Evolutionary conservation across 2,888 invertebrate species (phyloP).

Genomic region (Dicyrtomina minuta): DNA sequence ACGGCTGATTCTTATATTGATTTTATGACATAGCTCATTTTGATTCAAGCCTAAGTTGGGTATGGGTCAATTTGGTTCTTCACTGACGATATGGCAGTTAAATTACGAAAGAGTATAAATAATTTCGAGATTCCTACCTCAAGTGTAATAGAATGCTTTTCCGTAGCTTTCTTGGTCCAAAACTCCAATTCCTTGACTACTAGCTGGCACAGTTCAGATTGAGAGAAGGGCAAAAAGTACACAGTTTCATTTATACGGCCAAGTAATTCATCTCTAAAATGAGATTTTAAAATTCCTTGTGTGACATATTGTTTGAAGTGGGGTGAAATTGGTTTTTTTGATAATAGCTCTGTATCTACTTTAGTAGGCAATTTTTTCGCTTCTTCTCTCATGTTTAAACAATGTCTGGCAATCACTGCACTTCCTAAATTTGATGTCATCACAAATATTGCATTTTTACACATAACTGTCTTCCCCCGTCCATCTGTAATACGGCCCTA

Average conservation of each 20-base stretch:
- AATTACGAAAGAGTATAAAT: too few relatives aligned
- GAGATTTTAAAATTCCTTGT: constrained; percentile 78
- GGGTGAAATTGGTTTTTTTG: constrained; percentile 68
- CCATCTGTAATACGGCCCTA: too few relatives aligned
- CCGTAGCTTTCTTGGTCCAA: constrained; percentile 64
- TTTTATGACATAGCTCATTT: too few relatives aligned
- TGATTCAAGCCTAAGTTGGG: too few relatives aligned
- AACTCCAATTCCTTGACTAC: constrained; percentile 77
- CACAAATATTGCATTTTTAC: too few relatives aligned
- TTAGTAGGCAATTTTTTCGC: constrained; percentile 63
- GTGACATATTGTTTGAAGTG: constrained; percentile 80
- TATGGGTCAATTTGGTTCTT: too few relatives aligned
- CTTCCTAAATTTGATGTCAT: constrained; percentile 90
- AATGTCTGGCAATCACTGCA: constrained; percentile 84
- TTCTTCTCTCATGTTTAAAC: constrained; percentile 73
- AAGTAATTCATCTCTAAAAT: too few relatives aligned
- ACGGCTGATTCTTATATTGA: too few relatives aligned
- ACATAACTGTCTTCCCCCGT: too few relatives aligned
- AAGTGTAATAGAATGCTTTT: constrained; percentile 48
- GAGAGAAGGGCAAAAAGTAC: constrained; percentile 85
- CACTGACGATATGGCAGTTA: too few relatives aligned
- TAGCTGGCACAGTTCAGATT: constrained; percentile 74
- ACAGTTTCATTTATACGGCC: too few relatives aligned
- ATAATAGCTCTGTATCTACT: constrained; percentile 59
- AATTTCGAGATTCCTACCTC: too few relatives aligned